Percentiles rank a stretch among this genome's conserved stretches.
phyloP scores from a whole-genome alignment of 92 coral and sea anemone genomes.

The Phymanthus crucifer region DNA sequence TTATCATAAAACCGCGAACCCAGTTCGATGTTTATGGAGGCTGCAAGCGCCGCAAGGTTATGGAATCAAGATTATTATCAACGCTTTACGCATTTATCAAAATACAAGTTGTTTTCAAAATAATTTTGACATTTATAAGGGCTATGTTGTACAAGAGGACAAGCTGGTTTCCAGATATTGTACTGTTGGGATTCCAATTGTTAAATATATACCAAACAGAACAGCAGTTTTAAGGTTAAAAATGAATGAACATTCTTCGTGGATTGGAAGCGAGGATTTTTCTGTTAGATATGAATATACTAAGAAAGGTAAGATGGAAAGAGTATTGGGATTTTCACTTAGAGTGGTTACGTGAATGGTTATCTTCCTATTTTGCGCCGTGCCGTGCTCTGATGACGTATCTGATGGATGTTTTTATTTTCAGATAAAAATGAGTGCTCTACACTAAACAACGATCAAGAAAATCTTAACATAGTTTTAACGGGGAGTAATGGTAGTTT shows the following conservation, averaged over 20 bases:
- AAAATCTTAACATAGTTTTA: slow-evolving; percentile 21
- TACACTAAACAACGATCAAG: slow-evolving; percentile 9
- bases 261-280: slow-evolving; percentile 7
- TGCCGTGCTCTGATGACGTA: background rate
- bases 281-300: slow-evolving; percentile 12
- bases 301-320: slow-evolving; percentile 13
- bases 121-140: slow-evolving; percentile 5
- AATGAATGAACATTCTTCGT: background rate
- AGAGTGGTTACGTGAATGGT: too few species aligned
- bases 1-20: background rate
- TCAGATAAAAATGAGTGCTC: slow-evolving; percentile 21
- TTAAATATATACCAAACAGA: slow-evolving; percentile 14
- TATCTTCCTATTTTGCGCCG: background rate
- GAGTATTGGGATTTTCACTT: background rate
- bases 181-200: slow-evolving; percentile 2
- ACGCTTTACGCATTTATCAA: background rate
- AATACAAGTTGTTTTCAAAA: slow-evolving; percentile 18
- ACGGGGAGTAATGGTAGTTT: background rate
- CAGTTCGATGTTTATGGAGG: slow-evolving; percentile 21
- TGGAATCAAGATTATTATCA: slow-evolving; percentile 21
- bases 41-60: slow-evolving; percentile 7
- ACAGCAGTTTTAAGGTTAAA: slow-evolving; percentile 6
- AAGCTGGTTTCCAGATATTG: slow-evolving; percentile 6
- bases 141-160: background rate
- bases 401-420: background rate